Evolutionary conservation across 2,113 vertebrate species (phyloP).

Genomic region (Dicrurus megarhynchus): DNA sequence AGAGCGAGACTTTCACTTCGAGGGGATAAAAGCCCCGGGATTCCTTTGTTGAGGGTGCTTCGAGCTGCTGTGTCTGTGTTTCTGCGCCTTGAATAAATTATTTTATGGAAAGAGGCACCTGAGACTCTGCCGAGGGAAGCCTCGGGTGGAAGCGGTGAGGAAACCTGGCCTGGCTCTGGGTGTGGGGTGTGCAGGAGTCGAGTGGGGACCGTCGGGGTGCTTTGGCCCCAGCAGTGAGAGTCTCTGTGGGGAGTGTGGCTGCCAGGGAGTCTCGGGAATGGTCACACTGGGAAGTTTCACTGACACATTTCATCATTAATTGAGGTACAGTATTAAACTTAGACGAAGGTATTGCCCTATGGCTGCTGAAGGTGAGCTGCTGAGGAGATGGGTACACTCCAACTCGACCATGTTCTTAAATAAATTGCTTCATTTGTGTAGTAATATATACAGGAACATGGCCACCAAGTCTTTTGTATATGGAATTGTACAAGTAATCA

Average conservation of each 20-base stretch:
- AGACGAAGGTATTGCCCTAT: neutral
- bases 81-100: neutral
- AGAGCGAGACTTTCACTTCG: neutral
- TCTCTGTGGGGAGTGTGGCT: neutral
- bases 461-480: neutral
- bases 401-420: neutral
- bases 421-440: neutral
- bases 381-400: neutral
- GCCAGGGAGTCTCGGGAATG: neutral
- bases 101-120: neutral
- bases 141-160: neutral
- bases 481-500: neutral
- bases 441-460: neutral
- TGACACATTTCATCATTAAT: neutral
- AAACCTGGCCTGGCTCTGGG: neutral
- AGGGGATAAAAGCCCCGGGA: neutral
- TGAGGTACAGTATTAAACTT: neutral
- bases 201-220: fast-evolving
- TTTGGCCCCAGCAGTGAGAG: neutral
- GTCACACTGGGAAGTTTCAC: neutral
- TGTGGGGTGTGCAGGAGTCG: neutral
- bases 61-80: fast-evolving
- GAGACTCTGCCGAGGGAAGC: neutral
- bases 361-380: neutral
- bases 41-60: neutral